Conservation (phyloP, 2,888 invertebrate genomes). For the Balanococcus diminutus region DNA sequence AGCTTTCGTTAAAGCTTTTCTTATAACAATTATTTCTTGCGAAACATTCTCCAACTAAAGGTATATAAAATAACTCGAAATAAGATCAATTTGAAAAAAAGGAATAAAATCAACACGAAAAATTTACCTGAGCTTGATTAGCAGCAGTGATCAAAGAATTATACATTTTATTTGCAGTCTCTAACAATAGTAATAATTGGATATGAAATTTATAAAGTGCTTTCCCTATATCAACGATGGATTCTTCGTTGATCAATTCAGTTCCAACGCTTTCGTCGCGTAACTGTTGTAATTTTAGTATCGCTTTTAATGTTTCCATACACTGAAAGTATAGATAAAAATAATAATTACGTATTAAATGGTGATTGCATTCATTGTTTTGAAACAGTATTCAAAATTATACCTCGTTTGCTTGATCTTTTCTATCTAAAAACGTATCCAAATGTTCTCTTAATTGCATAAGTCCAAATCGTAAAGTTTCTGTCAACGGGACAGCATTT, state of each 20-base stretch:
- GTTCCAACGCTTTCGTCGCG: slow-evolving; percentile 65
- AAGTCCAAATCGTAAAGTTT: slow-evolving; percentile 84
- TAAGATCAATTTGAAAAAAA: not conserved
- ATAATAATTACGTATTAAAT: not conserved
- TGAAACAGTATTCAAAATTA: slow-evolving; percentile 56
- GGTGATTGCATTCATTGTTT: not conserved
- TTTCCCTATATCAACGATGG: slow-evolving; percentile 81
- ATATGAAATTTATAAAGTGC: slow-evolving; percentile 91
- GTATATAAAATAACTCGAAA: slow-evolving; percentile 55
- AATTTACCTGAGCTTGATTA: slow-evolving; percentile 66
- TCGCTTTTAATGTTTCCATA: slow-evolving; percentile 80
- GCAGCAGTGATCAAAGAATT: slow-evolving; percentile 69
- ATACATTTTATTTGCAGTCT: slow-evolving; percentile 85
- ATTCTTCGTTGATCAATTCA: slow-evolving; percentile 66
- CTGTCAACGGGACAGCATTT: slow-evolving; percentile 77
- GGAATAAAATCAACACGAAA: slow-evolving; percentile 34
- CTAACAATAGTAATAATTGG: slow-evolving; percentile 85
- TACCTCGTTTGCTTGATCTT: slow-evolving; percentile 86
- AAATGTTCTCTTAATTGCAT: slow-evolving; percentile 93
- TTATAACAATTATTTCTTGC: slow-evolving; percentile 67
- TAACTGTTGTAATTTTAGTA: slow-evolving; percentile 76
- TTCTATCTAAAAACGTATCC: slow-evolving; percentile 90
- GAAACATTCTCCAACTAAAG: slow-evolving; percentile 73
- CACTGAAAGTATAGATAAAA: slow-evolving; percentile 65
- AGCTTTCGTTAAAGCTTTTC: slow-evolving; percentile 67